phyloP scores from a whole-genome alignment of 2,888 invertebrate species.

The Auanema sp. region DNA sequence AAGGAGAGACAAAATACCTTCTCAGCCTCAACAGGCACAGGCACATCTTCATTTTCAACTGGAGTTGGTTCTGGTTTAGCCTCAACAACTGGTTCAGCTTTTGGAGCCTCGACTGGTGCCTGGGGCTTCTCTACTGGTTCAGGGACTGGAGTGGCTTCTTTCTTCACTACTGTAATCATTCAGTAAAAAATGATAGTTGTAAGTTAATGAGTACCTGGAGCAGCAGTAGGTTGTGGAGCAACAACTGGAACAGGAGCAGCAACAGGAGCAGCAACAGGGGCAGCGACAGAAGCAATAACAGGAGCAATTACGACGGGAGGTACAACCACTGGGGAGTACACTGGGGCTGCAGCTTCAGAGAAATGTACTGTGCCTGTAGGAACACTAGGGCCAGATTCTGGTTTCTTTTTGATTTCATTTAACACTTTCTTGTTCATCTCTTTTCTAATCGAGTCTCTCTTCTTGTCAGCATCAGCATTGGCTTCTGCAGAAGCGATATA shows the following conservation, averaged over 20 bases:
- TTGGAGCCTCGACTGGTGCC: background rate
- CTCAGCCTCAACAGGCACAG: conserved; percentile 1
- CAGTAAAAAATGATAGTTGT: too few species aligned
- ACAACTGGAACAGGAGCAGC: too few species aligned
- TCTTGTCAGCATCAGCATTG: too few species aligned
- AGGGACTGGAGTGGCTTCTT: background rate
- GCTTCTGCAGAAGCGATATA: too few species aligned
- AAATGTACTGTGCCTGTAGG: too few species aligned
- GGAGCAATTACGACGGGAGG: background rate
- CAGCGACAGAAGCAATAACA: background rate
- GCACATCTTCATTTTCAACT: background rate
- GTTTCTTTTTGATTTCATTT: too few species aligned
- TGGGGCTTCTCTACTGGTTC: background rate
- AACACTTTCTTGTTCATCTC: too few species aligned
- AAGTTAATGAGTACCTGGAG: too few species aligned
- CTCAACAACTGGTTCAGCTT: conserved; percentile 7
- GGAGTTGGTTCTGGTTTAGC: background rate
- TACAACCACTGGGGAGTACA: background rate
- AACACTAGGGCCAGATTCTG: too few species aligned
- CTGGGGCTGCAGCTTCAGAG: background rate
- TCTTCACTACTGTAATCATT: too few species aligned
- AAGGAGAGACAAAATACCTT: background rate
- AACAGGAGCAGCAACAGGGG: background rate
- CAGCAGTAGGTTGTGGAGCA: too few species aligned
- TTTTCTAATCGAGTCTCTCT: too few species aligned